These are phyloP conservation scores for Malurus splendens DNA, from an alignment of 2,797 vertebrate species.

Conservation along the genomic window DNA sequence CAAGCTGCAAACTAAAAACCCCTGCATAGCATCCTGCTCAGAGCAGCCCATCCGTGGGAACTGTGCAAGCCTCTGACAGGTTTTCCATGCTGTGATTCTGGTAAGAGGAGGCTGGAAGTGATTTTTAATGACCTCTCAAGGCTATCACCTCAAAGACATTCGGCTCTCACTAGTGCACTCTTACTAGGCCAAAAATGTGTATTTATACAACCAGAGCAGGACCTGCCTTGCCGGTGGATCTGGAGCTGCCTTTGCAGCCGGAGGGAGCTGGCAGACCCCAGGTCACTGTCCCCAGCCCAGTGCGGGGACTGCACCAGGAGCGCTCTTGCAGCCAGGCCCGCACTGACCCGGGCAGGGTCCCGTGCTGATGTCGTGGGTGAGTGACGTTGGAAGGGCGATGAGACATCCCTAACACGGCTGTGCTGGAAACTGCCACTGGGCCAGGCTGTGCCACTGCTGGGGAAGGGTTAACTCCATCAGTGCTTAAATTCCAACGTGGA, in stretches of 20 bases:
- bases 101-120: background rate
- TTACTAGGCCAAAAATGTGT: background rate
- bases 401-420: background rate
- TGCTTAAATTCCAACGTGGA: background rate
- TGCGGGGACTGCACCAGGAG: rapidly evolving
- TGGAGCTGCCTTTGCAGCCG: background rate
- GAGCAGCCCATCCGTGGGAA: background rate
- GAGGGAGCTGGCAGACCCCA: rapidly evolving
- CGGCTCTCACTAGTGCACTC: background rate
- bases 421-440: background rate
- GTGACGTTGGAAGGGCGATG: background rate
- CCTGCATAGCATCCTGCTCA: background rate
- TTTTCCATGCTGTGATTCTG: background rate
- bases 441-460: background rate
- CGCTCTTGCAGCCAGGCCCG: background rate
- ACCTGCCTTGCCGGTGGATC: background rate
- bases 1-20: background rate
- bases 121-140: background rate
- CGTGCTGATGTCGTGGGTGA: rapidly evolving
- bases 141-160: background rate
- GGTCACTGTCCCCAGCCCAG: rapidly evolving
- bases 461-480: conserved; percentile 50
- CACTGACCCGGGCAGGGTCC: background rate
- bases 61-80: background rate
- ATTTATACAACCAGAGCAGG: background rate